Conservation (phyloP, 2,113 vertebrate species). For the Camelus dromedarius region DNA sequence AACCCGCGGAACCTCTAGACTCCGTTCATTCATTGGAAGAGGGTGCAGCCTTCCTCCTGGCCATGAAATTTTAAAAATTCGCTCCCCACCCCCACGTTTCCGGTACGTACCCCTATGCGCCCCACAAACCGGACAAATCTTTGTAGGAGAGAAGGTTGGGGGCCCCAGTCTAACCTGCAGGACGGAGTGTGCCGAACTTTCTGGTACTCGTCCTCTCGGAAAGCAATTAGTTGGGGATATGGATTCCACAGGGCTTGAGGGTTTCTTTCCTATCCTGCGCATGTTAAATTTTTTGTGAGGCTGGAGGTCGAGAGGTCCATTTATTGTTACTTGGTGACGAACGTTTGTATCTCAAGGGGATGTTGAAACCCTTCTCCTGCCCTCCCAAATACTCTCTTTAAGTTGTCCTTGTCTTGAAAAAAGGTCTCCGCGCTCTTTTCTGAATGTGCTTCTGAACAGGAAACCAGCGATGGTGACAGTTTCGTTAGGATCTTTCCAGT, state of each 20-base stretch:
- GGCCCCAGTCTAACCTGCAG: neutral
- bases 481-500: neutral
- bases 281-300: neutral
- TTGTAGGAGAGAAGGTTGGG: neutral
- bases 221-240: neutral
- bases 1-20: neutral
- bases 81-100: constrained; percentile 19
- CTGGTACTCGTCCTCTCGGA: neutral
- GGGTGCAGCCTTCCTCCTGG: neutral
- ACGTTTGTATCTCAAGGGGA: neutral
- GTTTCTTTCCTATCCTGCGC: neutral
- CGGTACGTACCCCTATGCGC: neutral
- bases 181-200: neutral
- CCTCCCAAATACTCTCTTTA: neutral
- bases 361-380: neutral
- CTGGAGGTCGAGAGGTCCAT: neutral
- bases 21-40: constrained; percentile 33
- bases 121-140: neutral
- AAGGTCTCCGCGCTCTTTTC: constrained; percentile 43
- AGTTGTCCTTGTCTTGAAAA: neutral
- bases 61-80: constrained; percentile 25
- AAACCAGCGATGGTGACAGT: neutral
- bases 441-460: neutral
- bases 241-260: neutral
- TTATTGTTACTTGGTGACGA: neutral